Percentiles rank a stretch among this genome's conserved stretches.
Evolutionary conservation across 2,888 invertebrate genomes (phyloP).

Genomic region (Ischnus inquisitorius): DNA sequence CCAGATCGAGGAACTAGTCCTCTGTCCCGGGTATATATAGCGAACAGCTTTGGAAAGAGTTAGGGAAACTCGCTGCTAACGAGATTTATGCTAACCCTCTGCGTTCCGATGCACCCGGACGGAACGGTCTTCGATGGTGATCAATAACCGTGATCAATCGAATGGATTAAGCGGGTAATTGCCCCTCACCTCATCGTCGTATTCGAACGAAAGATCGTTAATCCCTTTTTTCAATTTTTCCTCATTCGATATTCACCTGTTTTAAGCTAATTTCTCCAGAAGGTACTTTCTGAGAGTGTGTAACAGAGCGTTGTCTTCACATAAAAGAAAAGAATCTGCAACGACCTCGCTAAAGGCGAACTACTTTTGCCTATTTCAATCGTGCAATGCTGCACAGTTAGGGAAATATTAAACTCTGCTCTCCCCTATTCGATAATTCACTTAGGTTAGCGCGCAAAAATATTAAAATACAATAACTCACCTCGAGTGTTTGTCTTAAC

Average conservation of each 20-base stretch:
- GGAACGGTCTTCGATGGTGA: slow-evolving; percentile 33
- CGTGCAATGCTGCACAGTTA: not conserved
- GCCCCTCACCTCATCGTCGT: not conserved
- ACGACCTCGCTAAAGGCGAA: not conserved
- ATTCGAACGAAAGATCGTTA: not conserved
- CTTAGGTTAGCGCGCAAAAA: not conserved
- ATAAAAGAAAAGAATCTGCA: not conserved
- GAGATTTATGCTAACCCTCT: slow-evolving; percentile 43
- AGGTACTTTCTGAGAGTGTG: not conserved
- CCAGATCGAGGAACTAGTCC: slow-evolving; percentile 65
- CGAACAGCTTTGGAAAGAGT: slow-evolving; percentile 47
- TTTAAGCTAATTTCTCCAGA: slow-evolving; percentile 1
- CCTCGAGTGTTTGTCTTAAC: slow-evolving; percentile 91
- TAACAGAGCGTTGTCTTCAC: not conserved
- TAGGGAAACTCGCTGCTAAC: slow-evolving; percentile 39
- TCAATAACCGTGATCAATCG: slow-evolving; percentile 3
- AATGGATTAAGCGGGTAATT: slow-evolving; percentile 9
- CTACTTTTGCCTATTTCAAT: not conserved
- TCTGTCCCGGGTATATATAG: slow-evolving; percentile 32
- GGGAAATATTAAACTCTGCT: not conserved
- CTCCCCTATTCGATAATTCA: not conserved
- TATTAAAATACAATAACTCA: slow-evolving; percentile 77
- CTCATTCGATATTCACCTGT: not conserved
- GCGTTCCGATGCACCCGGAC: slow-evolving; percentile 32
- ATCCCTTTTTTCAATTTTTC: not conserved